A percentile compares a stretch with the other conserved stretches of the same genome.
Conservation (phyloP, 2,888 invertebrate species). For the Acanthococcus lagerstroemiae region DNA sequence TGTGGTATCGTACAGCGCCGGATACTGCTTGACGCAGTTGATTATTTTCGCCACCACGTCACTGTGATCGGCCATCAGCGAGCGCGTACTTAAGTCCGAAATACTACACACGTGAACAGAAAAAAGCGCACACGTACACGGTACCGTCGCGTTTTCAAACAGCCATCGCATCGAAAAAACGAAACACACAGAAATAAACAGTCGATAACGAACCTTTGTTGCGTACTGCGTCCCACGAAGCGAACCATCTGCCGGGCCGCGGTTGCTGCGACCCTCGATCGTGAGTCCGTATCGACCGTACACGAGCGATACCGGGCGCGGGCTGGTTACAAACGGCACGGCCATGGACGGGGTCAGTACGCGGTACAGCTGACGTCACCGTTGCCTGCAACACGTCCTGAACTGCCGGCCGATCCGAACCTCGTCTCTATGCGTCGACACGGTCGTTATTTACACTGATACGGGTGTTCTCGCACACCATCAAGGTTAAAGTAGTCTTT, state of each 20-base stretch:
- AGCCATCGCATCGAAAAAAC: too few species aligned
- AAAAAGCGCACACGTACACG: too few species aligned
- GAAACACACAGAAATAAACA: background rate
- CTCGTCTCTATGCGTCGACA: background rate
- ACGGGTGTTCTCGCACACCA: background rate
- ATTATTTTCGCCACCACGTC: conserved; percentile 16
- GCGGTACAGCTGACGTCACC: background rate
- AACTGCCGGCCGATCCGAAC: background rate
- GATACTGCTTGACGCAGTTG: conserved; percentile 18
- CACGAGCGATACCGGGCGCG: background rate
- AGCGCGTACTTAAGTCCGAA: background rate
- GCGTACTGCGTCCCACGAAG: conserved; percentile 16
- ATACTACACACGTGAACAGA: background rate
- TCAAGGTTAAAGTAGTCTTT: background rate
- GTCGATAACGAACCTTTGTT: conserved; percentile 17
- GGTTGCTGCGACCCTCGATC: background rate
- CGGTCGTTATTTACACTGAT: background rate
- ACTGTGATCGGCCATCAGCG: conserved; percentile 15
- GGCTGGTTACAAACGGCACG: background rate
- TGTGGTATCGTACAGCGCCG: conserved; percentile 17
- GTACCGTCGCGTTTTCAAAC: too few species aligned
- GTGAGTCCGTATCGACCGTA: conserved; percentile 26
- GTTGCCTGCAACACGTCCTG: background rate
- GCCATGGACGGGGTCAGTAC: background rate
- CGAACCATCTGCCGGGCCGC: conserved; percentile 24